Percentiles rank a stretch among this genome's conserved stretches.
Evolutionary conservation across 2,113 vertebrate species (phyloP).

Genomic region (Mixornis gularis): DNA sequence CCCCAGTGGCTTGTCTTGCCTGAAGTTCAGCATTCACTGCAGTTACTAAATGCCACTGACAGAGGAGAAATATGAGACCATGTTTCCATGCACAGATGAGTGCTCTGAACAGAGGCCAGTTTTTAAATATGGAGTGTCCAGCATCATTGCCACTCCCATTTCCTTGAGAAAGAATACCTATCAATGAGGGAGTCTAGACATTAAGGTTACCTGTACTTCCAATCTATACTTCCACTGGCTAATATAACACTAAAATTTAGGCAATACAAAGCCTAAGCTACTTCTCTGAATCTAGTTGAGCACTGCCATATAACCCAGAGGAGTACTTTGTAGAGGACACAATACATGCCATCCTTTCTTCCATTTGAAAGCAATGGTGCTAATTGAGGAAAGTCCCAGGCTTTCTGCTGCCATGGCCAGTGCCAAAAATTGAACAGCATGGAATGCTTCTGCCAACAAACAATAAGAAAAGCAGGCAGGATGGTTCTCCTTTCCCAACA

Average conservation of each 20-base stretch:
- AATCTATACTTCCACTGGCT: not conserved
- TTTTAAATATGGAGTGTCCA: not conserved
- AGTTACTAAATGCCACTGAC: not conserved
- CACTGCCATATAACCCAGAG: not conserved
- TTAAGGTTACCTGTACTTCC: not conserved
- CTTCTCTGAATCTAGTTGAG: not conserved
- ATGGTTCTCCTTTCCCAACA: not conserved
- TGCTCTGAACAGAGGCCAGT: not conserved
- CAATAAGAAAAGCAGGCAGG: not conserved
- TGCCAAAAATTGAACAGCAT: not conserved
- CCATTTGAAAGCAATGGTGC: not conserved
- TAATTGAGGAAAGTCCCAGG: not conserved
- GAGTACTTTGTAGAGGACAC: not conserved
- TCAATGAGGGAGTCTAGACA: not conserved
- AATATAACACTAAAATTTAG: not conserved
- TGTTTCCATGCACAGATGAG: not conserved
- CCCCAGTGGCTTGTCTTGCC: not conserved
- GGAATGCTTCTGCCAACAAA: not conserved
- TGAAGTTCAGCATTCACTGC: not conserved
- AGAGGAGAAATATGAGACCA: not conserved
- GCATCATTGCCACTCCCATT: not conserved
- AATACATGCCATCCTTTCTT: not conserved
- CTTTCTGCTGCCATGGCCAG: not conserved
- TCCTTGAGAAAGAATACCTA: not conserved
- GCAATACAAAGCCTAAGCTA: not conserved